Conservation (phyloP, 2,888 invertebrate genomes). For the Trachelus tabidus region DNA sequence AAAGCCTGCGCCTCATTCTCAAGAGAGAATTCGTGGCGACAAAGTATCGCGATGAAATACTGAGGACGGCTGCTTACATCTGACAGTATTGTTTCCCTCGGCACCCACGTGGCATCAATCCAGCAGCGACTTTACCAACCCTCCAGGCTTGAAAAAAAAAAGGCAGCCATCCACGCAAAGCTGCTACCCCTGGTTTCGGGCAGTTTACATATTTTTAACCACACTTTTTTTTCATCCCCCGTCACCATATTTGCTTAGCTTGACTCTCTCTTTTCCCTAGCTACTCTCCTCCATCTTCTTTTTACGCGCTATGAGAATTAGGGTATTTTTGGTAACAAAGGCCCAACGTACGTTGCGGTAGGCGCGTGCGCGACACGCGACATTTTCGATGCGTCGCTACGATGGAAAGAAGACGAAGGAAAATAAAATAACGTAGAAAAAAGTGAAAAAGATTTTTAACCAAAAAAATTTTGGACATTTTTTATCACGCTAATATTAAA, state of each 20-base stretch:
- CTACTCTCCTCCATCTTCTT: too few species aligned
- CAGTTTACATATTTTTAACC: constrained; percentile 23
- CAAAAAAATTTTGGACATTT: too few species aligned
- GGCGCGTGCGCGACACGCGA: neutral
- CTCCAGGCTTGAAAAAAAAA: neutral
- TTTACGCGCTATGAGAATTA: too few species aligned
- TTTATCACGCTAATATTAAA: too few species aligned
- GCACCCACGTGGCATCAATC: constrained; percentile 25
- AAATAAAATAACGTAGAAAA: too few species aligned
- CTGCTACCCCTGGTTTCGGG: neutral
- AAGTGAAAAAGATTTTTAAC: too few species aligned
- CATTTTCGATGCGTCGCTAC: neutral
- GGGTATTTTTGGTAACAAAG: constrained; percentile 2
- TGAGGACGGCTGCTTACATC: constrained; percentile 16
- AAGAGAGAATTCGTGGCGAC: constrained; percentile 7
- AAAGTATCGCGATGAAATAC: constrained; percentile 24
- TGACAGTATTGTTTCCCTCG: constrained; percentile 22
- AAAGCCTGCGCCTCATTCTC: neutral
- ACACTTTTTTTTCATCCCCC: constrained; percentile 14
- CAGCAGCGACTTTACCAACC: constrained; percentile 11
- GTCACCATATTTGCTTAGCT: constrained; percentile 21
- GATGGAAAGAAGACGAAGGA: too few species aligned
- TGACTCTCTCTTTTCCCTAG: neutral
- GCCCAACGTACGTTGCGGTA: neutral
- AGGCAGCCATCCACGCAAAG: too few species aligned